phyloP scores from a whole-genome alignment of 1,140 invertebrate genomes.

The Aphelenchoides besseyi region DNA sequence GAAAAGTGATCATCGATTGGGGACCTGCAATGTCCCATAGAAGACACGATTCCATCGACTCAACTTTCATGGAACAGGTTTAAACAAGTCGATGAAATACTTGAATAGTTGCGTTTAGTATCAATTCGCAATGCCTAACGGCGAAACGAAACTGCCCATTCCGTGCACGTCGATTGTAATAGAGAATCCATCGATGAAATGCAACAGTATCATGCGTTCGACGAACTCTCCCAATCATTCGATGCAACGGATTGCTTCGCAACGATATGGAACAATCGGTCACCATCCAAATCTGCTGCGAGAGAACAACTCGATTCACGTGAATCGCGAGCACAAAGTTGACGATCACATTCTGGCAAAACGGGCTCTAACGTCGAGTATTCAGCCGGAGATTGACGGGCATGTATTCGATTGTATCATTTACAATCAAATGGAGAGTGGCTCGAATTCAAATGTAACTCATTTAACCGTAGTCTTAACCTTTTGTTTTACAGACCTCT shows the following conservation, averaged over 20 bases:
- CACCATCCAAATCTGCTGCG: background rate
- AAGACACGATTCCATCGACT: constrained; percentile 53
- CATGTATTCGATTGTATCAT: constrained; percentile 14
- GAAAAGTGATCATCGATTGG: constrained; percentile 61
- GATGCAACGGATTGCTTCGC: background rate
- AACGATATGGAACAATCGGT: background rate
- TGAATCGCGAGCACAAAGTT: background rate
- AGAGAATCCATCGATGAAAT: background rate
- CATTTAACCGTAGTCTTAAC: background rate
- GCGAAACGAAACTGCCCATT: constrained; percentile 11
- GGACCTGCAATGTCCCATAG: constrained; percentile 60
- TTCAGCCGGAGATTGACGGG: background rate
- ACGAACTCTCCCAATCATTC: constrained; percentile 9
- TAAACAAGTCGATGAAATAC: background rate
- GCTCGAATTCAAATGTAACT: constrained; percentile 15
- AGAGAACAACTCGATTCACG: background rate
- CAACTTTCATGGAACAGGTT: constrained; percentile 49
- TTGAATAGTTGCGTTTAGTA: background rate
- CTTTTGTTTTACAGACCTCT: constrained; percentile 5
- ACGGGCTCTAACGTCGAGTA: background rate
- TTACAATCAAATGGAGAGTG: constrained; percentile 11
- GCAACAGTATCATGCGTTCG: background rate
- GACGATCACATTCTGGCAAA: background rate
- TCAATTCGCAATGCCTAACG: constrained; percentile 17
- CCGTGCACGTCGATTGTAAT: constrained; percentile 17